phyloP scores from a whole-genome alignment of 2,888 invertebrate genomes.

The Phorcus lineatus region DNA sequence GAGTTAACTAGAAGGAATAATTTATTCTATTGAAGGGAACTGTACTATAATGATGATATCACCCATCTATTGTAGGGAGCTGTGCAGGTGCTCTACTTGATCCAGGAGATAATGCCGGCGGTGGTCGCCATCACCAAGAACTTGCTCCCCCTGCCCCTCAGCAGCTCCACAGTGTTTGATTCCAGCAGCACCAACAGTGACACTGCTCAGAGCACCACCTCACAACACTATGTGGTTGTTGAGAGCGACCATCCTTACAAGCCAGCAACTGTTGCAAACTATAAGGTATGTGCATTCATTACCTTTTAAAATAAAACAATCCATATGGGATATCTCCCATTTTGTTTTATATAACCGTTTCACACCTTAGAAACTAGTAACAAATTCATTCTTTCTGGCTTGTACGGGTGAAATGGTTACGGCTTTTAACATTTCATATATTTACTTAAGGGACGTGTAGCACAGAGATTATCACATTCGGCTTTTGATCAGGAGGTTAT shows the following conservation, averaged over 20 bases:
- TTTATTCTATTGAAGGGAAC: too few species aligned
- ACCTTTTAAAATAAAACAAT: too few species aligned
- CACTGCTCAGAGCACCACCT: conserved; percentile 80
- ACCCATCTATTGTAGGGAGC: conserved; percentile 68
- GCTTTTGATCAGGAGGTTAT: too few species aligned
- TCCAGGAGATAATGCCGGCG: conserved; percentile 91
- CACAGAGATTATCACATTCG: too few species aligned
- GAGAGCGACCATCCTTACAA: conserved; percentile 98
- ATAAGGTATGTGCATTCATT: conserved; percentile 79
- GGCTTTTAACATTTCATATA: too few species aligned
- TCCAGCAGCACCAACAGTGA: conserved; percentile 39
- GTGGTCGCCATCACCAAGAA: conserved; percentile 89
- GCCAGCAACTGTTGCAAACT: conserved; percentile 83
- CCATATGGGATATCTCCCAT: too few species aligned
- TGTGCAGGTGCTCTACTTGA: conserved; percentile 88
- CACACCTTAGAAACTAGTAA: too few species aligned
- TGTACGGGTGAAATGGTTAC: too few species aligned
- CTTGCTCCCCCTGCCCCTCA: conserved; percentile 75
- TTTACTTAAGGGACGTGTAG: too few species aligned
- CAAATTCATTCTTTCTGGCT: too few species aligned
- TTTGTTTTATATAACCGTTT: too few species aligned
- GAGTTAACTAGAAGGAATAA: too few species aligned
- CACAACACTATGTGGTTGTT: conserved; percentile 91
- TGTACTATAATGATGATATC: not conserved
- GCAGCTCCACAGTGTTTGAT: conserved; percentile 57